Base-by-base conservation (phyloP, 1,140 invertebrate species). In the Ceratina japonica region DNA sequence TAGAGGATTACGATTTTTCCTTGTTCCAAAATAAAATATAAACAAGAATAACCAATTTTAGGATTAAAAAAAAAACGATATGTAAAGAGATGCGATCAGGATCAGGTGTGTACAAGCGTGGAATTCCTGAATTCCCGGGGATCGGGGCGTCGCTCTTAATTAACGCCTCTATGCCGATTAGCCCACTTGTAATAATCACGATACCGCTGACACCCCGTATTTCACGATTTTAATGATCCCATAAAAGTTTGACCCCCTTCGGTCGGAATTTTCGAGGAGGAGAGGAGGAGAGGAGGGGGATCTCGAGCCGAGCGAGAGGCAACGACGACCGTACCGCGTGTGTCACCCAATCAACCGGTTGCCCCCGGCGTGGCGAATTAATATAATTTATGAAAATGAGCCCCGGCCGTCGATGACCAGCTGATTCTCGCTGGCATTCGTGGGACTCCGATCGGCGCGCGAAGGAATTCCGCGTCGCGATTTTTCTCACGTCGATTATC, bases 381-480 rank as follows among this genome's bases (percentile, higher is more conserved):
- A 86, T 87, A 88, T 92, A 89, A 91, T 92, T 92, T 92, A 92
- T 92, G 90, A 91, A 92, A 92, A 92, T 92, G 87, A 90, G 89
- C 75, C 68, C 80, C 71, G 68, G 68, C 83, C 87, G 81, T 85
- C 84, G 88, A 89, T 89, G 86, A 86, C 86, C 86, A 73, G 15
- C 83, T 82, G 81, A 89, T 88, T 86, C 87, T 80, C 54, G 31
- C 20, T 22, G 51, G 31, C 24, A 74, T 74, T 81, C 66, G 31
- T 63, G 52, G 37, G 51, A 58, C 56, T 51, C 37, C 8, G 49
- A n/a, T 20, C n/a, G 12, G 20, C 20, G 18, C n/a, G 31, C 20
- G 31, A 8, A 44, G 62, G 70, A 74, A 79, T 79, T 51, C 62
- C 22, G 51, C 13, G 72, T 1, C 66, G 52, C 15, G 65, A 76